Percentiles rank a stretch among this genome's conserved stretches.
phyloP scores from a whole-genome alignment of 1,140 invertebrate species.

The Panagrolaimus sp. region DNA sequence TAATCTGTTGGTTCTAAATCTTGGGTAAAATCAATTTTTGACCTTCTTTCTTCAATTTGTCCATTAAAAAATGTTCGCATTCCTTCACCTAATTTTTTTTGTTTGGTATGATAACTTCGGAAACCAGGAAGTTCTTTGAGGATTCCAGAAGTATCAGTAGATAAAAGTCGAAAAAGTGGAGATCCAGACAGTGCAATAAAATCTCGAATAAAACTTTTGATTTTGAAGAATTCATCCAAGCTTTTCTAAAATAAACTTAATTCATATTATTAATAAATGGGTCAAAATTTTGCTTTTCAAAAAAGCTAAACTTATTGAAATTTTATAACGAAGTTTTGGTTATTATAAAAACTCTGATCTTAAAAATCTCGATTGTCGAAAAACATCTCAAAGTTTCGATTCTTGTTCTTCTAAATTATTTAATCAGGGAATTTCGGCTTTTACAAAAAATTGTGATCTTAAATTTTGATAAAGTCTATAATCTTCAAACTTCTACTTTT shows the following conservation, averaged over 20 bases:
- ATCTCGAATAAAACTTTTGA: neutral
- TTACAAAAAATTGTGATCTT: too few relatives aligned
- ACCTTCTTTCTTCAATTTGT: slow-evolving; percentile 1
- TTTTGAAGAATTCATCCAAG: neutral
- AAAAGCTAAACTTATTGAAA: too few relatives aligned
- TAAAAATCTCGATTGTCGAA: too few relatives aligned
- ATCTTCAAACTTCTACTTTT: too few relatives aligned
- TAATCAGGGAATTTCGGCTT: too few relatives aligned
- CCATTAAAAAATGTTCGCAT: neutral
- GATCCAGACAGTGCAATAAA: neutral
- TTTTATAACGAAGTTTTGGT: too few relatives aligned
- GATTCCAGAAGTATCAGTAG: neutral
- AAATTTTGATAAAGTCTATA: too few relatives aligned
- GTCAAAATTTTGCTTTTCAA: too few relatives aligned
- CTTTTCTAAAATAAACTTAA: neutral
- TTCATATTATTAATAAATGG: too few relatives aligned
- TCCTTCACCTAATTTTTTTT: neutral
- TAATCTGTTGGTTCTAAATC: neutral
- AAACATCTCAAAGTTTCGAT: too few relatives aligned
- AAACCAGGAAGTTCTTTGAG: neutral
- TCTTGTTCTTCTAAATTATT: too few relatives aligned
- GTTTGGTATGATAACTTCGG: neutral
- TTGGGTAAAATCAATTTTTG: neutral
- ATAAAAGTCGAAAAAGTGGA: neutral
- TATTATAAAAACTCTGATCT: too few relatives aligned